Conservation (phyloP, 2,888 invertebrate genomes). For the Tribolium freemani region DNA sequence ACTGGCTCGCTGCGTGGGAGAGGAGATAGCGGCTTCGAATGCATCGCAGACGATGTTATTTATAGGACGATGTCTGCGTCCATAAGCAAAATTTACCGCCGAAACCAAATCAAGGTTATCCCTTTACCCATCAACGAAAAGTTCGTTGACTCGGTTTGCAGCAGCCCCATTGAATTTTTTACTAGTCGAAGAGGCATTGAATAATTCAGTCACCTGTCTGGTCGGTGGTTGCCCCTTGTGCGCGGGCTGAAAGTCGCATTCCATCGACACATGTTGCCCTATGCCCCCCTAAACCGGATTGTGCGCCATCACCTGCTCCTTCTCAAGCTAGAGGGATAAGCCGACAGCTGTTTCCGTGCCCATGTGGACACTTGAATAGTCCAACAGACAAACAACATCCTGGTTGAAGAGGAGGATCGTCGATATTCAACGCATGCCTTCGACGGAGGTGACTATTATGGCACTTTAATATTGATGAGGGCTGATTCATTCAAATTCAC, state of each 20-base stretch:
- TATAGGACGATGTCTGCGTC: conserved; percentile 43
- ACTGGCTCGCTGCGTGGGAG: conserved; percentile 36
- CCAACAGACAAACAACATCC: conserved; percentile 36
- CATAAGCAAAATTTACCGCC: conserved; percentile 42
- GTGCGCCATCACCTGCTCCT: conserved; percentile 58
- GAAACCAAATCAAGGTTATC: neutral
- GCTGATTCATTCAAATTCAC: conserved; percentile 44
- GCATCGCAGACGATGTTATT: conserved; percentile 46
- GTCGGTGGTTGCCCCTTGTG: conserved; percentile 43
- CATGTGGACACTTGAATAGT: conserved; percentile 49
- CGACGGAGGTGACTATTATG: conserved; percentile 34
- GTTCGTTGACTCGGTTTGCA: conserved; percentile 41
- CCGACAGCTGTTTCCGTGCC: conserved; percentile 58
- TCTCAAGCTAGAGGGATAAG: conserved; percentile 54
- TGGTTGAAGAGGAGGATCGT: conserved; percentile 15
- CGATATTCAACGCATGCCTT: conserved; percentile 7
- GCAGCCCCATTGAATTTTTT: conserved; percentile 41
- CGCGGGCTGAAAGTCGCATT: conserved; percentile 46
- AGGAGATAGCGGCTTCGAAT: conserved; percentile 41
- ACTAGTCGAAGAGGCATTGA: conserved; percentile 31
- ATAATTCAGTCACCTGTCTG: conserved; percentile 46
- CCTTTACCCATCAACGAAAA: conserved; percentile 11
- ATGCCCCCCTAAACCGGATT: conserved; percentile 57
- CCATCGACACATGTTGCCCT: conserved; percentile 50
- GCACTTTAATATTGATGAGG: conserved; percentile 42